Percentiles rank a stretch among this genome's conserved stretches.
These are phyloP conservation scores for Mactra quadrangularis DNA, from an alignment of 1,140 invertebrate species.

Conservation along the genomic window DNA sequence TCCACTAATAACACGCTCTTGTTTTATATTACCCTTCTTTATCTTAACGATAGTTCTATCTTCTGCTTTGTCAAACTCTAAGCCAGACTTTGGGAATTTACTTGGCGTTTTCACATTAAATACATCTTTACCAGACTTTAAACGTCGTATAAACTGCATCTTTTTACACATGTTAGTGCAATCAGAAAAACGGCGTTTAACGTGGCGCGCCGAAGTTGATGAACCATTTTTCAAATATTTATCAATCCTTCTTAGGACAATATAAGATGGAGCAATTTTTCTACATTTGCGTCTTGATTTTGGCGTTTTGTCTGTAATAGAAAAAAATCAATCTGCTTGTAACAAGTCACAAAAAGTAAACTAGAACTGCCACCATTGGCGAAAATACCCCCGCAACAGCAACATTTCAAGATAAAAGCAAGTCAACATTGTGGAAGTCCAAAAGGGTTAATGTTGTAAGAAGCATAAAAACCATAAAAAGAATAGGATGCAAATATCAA, in stretches of 20 bases:
- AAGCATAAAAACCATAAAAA: no score
- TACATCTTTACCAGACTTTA: constrained; percentile 32
- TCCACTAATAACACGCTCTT: no score
- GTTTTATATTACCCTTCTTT: background rate
- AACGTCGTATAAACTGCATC: constrained; percentile 13
- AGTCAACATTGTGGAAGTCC: no score
- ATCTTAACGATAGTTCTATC: background rate
- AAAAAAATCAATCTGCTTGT: no score
- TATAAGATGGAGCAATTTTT: constrained; percentile 49
- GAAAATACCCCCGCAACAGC: no score
- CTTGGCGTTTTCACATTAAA: constrained; percentile 53
- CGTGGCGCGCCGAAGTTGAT: background rate
- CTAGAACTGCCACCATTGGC: no score
- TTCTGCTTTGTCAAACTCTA: background rate
- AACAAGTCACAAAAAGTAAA: no score
- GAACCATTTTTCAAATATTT: background rate
- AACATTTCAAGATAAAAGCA: no score
- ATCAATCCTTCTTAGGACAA: constrained; percentile 36
- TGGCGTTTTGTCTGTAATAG: no score
- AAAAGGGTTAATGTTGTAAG: no score
- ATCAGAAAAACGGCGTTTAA: constrained; percentile 7
- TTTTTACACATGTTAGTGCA: constrained; percentile 57
- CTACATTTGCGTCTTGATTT: constrained; percentile 5
- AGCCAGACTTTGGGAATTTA: constrained; percentile 20
- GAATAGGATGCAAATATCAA: no score